Conservation (phyloP, 2,113 vertebrate species). For the Carettochelys insculpta region DNA sequence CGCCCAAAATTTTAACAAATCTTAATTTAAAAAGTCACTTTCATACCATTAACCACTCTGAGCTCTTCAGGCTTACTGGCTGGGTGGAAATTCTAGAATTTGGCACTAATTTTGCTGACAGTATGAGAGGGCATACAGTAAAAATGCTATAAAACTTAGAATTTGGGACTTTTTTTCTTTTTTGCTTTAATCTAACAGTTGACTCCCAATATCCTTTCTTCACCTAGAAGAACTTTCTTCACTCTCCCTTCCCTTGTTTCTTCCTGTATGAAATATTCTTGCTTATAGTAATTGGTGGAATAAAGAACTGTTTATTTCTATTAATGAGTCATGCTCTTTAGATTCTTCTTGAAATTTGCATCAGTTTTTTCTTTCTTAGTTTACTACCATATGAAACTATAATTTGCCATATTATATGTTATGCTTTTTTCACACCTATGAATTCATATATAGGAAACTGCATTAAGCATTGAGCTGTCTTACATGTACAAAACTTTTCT, state of each 20-base stretch:
- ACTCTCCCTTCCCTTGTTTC: not conserved
- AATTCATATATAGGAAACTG: not conserved
- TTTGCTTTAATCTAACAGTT: conserved; percentile 24
- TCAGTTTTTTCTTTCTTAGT: not conserved
- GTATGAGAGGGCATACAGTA: not conserved
- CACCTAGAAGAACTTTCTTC: not conserved
- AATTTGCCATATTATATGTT: not conserved
- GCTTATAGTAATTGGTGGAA: not conserved
- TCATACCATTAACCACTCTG: not conserved
- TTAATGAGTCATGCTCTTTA: not conserved
- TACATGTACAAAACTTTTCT: not conserved
- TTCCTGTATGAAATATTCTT: not conserved
- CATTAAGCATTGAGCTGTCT: not conserved
- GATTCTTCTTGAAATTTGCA: not conserved
- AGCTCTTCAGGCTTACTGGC: not conserved
- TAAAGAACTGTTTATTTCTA: not conserved
- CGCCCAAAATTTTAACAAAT: not conserved
- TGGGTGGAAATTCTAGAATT: not conserved
- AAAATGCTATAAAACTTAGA: not conserved
- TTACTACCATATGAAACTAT: not conserved
- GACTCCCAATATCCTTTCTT: not conserved
- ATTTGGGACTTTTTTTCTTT: no score
- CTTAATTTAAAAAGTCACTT: not conserved
- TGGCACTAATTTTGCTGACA: not conserved
- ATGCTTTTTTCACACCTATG: conserved; percentile 11